These are phyloP conservation scores for Brachynemurus nebulosus DNA, from an alignment of 2,888 invertebrate genomes.

Conservation along the genomic window DNA sequence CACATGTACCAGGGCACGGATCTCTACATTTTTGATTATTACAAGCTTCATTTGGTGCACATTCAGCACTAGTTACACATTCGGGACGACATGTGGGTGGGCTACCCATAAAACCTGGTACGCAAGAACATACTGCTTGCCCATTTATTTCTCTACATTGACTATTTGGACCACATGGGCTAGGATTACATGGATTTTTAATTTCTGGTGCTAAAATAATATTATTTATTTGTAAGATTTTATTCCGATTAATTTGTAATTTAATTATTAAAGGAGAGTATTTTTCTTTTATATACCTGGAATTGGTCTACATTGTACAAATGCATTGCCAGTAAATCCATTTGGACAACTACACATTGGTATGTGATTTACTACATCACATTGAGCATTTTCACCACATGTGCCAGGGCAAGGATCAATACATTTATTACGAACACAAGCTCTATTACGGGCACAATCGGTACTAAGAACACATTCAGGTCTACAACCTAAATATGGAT, in stretches of 20 bases:
- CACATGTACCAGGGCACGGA: slow-evolving; percentile 39
- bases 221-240: background rate
- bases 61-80: slow-evolving; percentile 36
- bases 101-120: slow-evolving; percentile 33
- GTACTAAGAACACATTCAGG: slow-evolving; percentile 62
- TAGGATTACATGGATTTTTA: slow-evolving; percentile 49
- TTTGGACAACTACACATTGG: slow-evolving; percentile 60
- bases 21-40: slow-evolving; percentile 38
- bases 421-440: slow-evolving; percentile 57
- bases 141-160: slow-evolving; percentile 38
- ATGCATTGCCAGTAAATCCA: slow-evolving; percentile 56
- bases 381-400: slow-evolving; percentile 63
- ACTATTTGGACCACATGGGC: slow-evolving; percentile 45
- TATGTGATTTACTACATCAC: slow-evolving; percentile 60
- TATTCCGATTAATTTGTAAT: background rate
- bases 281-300: slow-evolving; percentile 33
- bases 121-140: slow-evolving; percentile 42
- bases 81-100: slow-evolving; percentile 40
- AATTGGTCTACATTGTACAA: slow-evolving; percentile 46
- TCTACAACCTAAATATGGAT: slow-evolving; percentile 52
- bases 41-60: slow-evolving; percentile 33
- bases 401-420: slow-evolving; percentile 56
- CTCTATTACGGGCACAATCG: slow-evolving; percentile 53
- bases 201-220: slow-evolving; percentile 17
- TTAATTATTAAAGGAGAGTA: too few species aligned